Conservation (phyloP, 2,888 invertebrate species). For the Agrilus cyanescens region DNA sequence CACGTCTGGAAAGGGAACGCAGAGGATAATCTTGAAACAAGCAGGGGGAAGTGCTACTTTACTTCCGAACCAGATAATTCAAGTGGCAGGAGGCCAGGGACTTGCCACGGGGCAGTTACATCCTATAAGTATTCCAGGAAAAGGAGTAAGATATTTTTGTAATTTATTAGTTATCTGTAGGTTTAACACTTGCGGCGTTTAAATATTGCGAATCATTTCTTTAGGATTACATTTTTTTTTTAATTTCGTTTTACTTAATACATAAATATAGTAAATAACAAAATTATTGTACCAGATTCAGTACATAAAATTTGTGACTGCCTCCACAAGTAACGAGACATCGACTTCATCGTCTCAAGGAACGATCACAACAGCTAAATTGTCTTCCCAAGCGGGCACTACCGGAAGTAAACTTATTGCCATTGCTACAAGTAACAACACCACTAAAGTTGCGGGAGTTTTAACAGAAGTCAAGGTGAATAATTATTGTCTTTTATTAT, state of each 20-base stretch:
- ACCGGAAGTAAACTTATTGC: conserved; percentile 14
- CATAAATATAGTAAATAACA: too few species aligned
- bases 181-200: too few species aligned
- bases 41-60: conserved; percentile 33
- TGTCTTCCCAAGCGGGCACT: conserved; percentile 9
- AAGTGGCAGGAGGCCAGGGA: conserved; percentile 29
- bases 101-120: conserved; percentile 45
- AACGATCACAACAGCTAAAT: conserved; percentile 9
- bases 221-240: too few species aligned
- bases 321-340: conserved; percentile 30
- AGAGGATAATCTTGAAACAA: conserved; percentile 44
- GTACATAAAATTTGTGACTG: conserved; percentile 56
- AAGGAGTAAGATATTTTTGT: conserved; percentile 43
- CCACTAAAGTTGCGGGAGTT: conserved; percentile 20
- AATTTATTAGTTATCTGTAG: too few species aligned
- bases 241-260: too few species aligned
- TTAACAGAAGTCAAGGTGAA: conserved; percentile 27
- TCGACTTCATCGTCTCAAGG: too few species aligned
- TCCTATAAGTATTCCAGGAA: conserved; percentile 60
- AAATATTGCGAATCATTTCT: too few species aligned
- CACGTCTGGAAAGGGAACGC: conserved; percentile 30
- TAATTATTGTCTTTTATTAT: conserved; percentile 5
- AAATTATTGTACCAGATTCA: conserved; percentile 55
- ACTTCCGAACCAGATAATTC: conserved; percentile 30
- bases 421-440: conserved; percentile 11